Conservation (phyloP, 2,888 invertebrate genomes). For the Mongoloraphidia duomilia region DNA sequence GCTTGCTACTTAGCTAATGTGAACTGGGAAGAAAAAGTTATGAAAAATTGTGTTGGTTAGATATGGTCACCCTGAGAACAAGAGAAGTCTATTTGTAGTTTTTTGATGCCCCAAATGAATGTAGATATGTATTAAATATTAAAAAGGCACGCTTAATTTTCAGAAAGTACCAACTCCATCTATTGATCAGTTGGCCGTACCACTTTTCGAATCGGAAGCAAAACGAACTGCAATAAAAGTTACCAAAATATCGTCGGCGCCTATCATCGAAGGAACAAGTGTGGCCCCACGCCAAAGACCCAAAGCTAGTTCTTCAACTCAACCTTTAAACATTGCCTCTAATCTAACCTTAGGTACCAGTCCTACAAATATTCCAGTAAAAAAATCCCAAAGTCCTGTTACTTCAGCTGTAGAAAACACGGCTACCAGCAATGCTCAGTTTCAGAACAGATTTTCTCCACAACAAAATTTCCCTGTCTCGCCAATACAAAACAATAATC, state of each 20-base stretch:
- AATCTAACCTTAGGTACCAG: conserved; percentile 38
- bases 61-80: no score
- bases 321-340: conserved; percentile 26
- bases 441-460: conserved; percentile 25
- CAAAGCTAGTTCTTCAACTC: conserved; percentile 40
- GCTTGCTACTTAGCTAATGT: no score
- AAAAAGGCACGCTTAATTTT: conserved; percentile 13
- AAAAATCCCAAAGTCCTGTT: conserved; percentile 28
- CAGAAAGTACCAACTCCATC: conserved; percentile 52
- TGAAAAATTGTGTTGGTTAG: no score
- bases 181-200: conserved; percentile 46
- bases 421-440: conserved; percentile 13
- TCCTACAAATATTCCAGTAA: conserved; percentile 30
- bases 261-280: conserved; percentile 55
- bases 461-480: conserved; percentile 29
- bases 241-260: conserved; percentile 28
- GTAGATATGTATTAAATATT: not conserved
- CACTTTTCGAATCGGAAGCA: conserved; percentile 55
- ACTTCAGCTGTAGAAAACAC: conserved; percentile 12
- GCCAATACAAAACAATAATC: conserved; percentile 13
- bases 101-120: not conserved
- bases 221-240: conserved; percentile 40
- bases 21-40: no score
- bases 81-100: not conserved
- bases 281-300: conserved; percentile 74